Percentiles rank a stretch among this genome's conserved stretches.
phyloP scores from a whole-genome alignment of 1,140 invertebrate genomes.

The Sinella curviseta region DNA sequence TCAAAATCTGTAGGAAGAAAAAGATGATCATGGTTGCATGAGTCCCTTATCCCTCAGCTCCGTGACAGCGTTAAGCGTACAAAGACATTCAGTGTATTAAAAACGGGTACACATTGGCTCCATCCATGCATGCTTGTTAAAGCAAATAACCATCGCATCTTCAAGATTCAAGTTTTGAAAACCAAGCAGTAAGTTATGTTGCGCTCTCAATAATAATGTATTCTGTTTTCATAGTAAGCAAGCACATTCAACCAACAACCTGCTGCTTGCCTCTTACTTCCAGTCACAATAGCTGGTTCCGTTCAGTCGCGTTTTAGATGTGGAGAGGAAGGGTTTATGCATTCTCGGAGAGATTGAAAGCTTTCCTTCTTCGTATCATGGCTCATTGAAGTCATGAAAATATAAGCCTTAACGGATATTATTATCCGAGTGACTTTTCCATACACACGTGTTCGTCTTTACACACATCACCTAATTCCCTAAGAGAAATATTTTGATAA shows the following conservation, averaged over 20 bases:
- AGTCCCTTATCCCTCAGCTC: too few species aligned
- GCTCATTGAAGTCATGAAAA: background rate
- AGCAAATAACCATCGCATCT: too few species aligned
- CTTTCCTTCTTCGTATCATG: background rate
- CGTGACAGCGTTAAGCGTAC: too few species aligned
- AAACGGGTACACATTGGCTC: too few species aligned
- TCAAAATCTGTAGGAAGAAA: too few species aligned
- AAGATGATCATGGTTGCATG: too few species aligned
- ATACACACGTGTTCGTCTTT: background rate
- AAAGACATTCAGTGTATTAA: too few species aligned
- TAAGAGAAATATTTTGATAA: background rate
- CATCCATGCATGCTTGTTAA: too few species aligned
- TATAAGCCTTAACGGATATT: background rate
- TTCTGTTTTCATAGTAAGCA: background rate
- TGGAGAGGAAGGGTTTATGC: background rate
- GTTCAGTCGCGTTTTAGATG: conserved; percentile 6
- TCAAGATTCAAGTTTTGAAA: too few species aligned
- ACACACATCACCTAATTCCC: background rate
- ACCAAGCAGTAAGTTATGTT: too few species aligned
- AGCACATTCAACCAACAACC: conserved; percentile 2
- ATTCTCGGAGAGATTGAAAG: background rate
- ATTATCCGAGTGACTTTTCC: background rate
- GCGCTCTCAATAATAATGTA: background rate
- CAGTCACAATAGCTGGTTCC: conserved; percentile 10
- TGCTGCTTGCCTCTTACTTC: conserved; percentile 8